Conservation (phyloP, 2,113 vertebrate species). For the Xenopus tropicalis region UCB_Xtro_10.0 CM004449.2:62809501-62810000, state of each 20-base stretch:
- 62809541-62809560: conserved; percentile 16
- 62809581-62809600: conserved; percentile 28
- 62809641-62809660: conserved; percentile 26
- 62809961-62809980: no score
- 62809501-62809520: not conserved
- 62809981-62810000: no score
- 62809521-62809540: conserved; percentile 11
- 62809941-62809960: no score
- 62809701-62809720: conserved; percentile 20
- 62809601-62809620: conserved; percentile 25
- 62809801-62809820: conserved; percentile 17
- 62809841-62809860: conserved; percentile 8
- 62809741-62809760: not conserved
- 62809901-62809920: not conserved
- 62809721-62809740: not conserved
- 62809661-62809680: conserved; percentile 21
- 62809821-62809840: conserved; percentile 19
- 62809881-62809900: not conserved
- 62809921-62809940: not conserved
- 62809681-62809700: conserved; percentile 10
- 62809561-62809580: conserved; percentile 10
- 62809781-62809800: conserved; percentile 2
- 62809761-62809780: not conserved
- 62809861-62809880: conserved; percentile 6
- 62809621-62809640: conserved; percentile 31